Evolutionary conservation across 1,140 invertebrate species (phyloP).

Genomic region (Polypedilum pembai): DNA sequence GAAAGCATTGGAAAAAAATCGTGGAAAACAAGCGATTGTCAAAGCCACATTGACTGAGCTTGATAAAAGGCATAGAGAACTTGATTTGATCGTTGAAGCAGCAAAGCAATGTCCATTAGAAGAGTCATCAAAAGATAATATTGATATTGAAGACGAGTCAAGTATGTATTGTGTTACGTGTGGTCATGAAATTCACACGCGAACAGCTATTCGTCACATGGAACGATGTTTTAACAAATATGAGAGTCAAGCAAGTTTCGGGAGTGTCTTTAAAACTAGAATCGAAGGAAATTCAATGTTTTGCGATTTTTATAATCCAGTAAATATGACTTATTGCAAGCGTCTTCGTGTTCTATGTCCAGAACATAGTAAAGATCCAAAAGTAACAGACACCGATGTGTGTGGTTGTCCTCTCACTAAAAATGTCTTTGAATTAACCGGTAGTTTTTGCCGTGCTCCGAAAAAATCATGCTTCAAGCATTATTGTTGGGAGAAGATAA

Average conservation of each 20-base stretch:
- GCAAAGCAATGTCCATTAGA: slow-evolving; percentile 63
- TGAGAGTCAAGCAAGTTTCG: slow-evolving; percentile 95
- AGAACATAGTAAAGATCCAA: slow-evolving; percentile 95
- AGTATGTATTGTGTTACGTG: slow-evolving; percentile 95
- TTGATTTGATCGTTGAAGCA: slow-evolving; percentile 74
- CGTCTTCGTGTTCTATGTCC: slow-evolving; percentile 90
- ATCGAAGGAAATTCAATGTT: slow-evolving; percentile 94
- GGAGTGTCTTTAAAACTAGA: slow-evolving; percentile 85
- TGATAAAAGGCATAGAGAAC: slow-evolving; percentile 64
- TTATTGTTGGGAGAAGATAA: slow-evolving; percentile 91
- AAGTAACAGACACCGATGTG: slow-evolving; percentile 73
- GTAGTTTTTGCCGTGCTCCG: slow-evolving; percentile 57
- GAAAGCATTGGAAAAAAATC: slow-evolving; percentile 71
- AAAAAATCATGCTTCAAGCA: slow-evolving; percentile 91
- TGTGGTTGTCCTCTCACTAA: slow-evolving; percentile 86
- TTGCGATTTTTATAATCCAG: slow-evolving; percentile 91
- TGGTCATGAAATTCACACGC: slow-evolving; percentile 84
- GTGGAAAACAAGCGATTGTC: slow-evolving; percentile 68
- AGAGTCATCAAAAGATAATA: slow-evolving; percentile 50
- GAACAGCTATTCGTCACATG: slow-evolving; percentile 86
- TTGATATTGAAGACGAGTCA: slow-evolving; percentile 62
- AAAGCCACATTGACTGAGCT: slow-evolving; percentile 66
- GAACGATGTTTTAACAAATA: slow-evolving; percentile 95
- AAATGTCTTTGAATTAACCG: slow-evolving; percentile 72
- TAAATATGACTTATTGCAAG: slow-evolving; percentile 92